Evolutionary conservation across 2,797 vertebrate species (phyloP).

Genomic region (Rhynchonycteris naso): DNA sequence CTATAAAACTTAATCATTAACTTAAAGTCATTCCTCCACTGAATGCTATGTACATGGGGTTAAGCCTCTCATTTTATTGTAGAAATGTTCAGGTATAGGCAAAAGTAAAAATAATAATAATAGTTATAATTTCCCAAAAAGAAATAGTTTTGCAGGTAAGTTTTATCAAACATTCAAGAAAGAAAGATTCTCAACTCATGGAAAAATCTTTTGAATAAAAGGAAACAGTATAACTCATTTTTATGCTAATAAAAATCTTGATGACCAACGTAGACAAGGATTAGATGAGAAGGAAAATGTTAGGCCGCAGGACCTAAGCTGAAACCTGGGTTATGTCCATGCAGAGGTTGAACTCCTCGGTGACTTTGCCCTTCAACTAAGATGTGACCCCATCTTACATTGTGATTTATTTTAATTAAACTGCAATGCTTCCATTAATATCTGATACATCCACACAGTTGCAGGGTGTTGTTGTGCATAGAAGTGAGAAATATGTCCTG

Average conservation of each 20-base stretch:
- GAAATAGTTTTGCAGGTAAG: background rate
- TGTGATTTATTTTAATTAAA: background rate
- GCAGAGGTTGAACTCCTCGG: background rate
- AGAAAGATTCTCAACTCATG: background rate
- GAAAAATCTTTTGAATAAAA: background rate
- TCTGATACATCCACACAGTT: background rate
- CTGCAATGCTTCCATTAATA: background rate
- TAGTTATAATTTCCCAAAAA: background rate
- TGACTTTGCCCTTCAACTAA: background rate
- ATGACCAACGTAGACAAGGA: background rate
- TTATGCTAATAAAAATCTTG: background rate
- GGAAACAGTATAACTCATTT: background rate
- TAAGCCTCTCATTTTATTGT: background rate
- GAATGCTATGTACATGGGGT: background rate
- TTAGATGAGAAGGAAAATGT: background rate
- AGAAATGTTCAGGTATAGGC: background rate
- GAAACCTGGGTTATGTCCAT: background rate
- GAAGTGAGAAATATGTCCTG: background rate
- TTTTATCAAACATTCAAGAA: background rate
- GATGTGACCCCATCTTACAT: background rate
- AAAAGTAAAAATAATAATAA: background rate
- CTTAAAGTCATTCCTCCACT: background rate
- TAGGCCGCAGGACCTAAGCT: background rate
- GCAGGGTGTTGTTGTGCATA: background rate
- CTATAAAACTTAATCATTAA: background rate